Percentiles rank a stretch among this genome's conserved stretches.
These are phyloP conservation scores for Zosterops pallidus DNA, from an alignment of 2,113 vertebrate genomes.

Conservation along the genomic window DNA sequence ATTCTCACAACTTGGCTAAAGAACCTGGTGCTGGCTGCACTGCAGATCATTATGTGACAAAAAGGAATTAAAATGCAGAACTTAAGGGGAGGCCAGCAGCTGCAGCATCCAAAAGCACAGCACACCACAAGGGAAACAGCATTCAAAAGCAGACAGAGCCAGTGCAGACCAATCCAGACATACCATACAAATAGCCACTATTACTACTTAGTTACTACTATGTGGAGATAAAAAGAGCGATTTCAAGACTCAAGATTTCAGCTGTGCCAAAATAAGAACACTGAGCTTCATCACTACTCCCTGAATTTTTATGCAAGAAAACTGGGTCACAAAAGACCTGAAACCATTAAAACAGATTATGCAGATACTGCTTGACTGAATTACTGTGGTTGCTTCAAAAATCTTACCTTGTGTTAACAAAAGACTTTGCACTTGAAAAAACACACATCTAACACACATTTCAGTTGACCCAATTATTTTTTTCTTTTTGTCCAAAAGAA, in stretches of 20 bases:
- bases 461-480: background rate
- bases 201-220: background rate
- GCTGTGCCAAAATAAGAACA: background rate
- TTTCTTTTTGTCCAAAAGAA: background rate
- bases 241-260: background rate
- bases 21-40: background rate
- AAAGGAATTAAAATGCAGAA: background rate
- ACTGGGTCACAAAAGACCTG: background rate
- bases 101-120: background rate
- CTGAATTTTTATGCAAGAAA: background rate
- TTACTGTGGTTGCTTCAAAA: background rate
- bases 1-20: background rate
- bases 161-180: background rate
- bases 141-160: background rate
- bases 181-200: background rate
- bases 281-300: background rate
- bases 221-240: background rate
- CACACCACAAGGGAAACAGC: background rate
- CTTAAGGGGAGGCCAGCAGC: background rate
- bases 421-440: background rate
- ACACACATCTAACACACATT: background rate
- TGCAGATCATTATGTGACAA: background rate
- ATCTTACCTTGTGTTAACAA: background rate
- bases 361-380: background rate
- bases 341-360: background rate